Base-by-base conservation (phyloP, 2,888 invertebrate species). In the Tridacna gigas region DNA sequence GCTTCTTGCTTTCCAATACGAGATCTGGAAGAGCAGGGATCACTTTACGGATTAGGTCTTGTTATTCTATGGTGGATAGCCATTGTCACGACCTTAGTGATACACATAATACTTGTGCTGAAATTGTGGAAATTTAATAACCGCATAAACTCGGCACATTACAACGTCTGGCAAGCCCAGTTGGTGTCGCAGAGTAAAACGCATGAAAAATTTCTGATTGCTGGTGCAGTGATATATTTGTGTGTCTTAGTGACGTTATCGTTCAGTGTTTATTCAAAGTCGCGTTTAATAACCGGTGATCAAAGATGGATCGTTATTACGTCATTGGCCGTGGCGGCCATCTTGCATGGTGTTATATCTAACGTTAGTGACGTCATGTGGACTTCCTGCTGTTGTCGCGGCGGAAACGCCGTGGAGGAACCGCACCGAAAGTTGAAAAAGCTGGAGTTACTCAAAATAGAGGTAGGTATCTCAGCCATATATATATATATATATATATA, bases 391-490 rank as follows among this genome's bases (percentile, higher is more conserved):
- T 92, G 91, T 77, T 90, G 91, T 67, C 78, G 86, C 15, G 83
- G 84, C 60, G 80, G 79, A 65, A 80, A 80, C 45, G 85, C 88
- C 47, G 89, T 89, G 60, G 90, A 91, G 74, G 92, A 92, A 77
- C 91, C 92, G 11, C 90, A 90, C 77, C 89, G 92, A 75, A 89
- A 90, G 77, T 86, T 93, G 73, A 93, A 93, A 82, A 91, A 91
- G 73, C 79, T 93, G 74, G 91, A 92, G 75, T 89, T 93, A n/a
- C 84, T 93, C 15, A 90, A 88, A 85, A 88, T 91, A 22, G 93
- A 93, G 90, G 93, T 92, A 74, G 80, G 88, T 51, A 69, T n/a
- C 18, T 26, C 28, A 37, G 7, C 37, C 37, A 37, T 37, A 4
- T 37, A 37, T 37, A 37, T 51, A 51, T 12, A 51, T 51, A 51